These are phyloP conservation scores for Zygaena filipendulae DNA, from an alignment of 2,888 invertebrate species.

Conservation along the genomic window DNA sequence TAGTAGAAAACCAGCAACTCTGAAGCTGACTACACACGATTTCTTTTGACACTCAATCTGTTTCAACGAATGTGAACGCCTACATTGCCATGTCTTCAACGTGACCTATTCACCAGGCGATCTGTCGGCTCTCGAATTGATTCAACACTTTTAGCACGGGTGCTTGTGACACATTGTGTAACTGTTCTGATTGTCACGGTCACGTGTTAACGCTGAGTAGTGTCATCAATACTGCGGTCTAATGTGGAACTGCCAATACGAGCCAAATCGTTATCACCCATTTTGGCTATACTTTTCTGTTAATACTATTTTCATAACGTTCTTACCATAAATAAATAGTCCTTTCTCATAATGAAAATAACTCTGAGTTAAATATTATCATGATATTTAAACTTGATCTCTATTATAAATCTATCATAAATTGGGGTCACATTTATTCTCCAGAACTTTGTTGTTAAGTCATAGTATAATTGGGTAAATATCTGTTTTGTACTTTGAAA, in stretches of 20 bases:
- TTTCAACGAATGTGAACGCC: no score
- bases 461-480: constrained; percentile 40
- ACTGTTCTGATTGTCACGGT: no score
- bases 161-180: no score
- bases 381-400: constrained; percentile 37
- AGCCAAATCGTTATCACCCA: constrained; percentile 34
- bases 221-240: no score
- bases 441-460: constrained; percentile 37
- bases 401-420: constrained; percentile 34
- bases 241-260: no score
- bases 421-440: constrained; percentile 37
- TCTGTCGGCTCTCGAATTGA: no score
- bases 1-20: no score
- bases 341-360: constrained; percentile 48
- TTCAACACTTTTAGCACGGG: no score
- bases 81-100: no score
- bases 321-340: constrained; percentile 48
- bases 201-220: background rate
- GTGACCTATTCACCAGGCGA: no score
- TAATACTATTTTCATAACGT: constrained; percentile 43
- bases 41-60: constrained; percentile 27
- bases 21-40: no score
- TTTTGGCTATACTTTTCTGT: constrained; percentile 32
- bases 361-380: constrained; percentile 40
- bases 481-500: constrained; percentile 62